phyloP scores from a whole-genome alignment of 2,113 vertebrate species.

The Alectura lathami region DNA sequence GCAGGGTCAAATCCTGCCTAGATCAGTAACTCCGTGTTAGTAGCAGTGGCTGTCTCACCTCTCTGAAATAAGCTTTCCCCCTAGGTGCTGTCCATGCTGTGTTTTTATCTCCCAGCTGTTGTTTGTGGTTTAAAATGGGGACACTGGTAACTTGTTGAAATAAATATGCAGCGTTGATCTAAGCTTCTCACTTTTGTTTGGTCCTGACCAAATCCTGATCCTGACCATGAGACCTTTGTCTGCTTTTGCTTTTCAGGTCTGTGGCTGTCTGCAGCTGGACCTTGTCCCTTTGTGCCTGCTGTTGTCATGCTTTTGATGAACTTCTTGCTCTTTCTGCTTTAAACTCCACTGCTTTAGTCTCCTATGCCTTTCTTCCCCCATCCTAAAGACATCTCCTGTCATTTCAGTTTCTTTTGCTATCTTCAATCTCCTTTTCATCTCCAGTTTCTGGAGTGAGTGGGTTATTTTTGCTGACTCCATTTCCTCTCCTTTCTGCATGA shows the following conservation, averaged over 20 bases:
- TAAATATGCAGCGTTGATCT: not conserved
- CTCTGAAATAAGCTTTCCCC: not conserved
- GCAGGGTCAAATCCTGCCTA: not conserved
- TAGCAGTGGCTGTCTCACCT: not conserved
- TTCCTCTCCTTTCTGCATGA: not conserved
- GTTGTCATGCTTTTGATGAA: not conserved
- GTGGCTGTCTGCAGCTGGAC: not conserved
- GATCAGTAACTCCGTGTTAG: not conserved
- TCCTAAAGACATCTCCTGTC: slow-evolving; percentile 23
- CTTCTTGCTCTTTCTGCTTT: slow-evolving; percentile 9
- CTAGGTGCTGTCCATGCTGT: not conserved
- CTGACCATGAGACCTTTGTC: not conserved
- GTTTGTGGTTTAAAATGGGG: not conserved
- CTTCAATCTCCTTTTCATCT: slow-evolving; percentile 33
- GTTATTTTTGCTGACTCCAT: slow-evolving; percentile 42
- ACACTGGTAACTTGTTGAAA: not conserved
- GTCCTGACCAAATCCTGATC: not conserved
- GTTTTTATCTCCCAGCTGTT: not conserved
- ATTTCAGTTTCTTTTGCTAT: slow-evolving; percentile 41
- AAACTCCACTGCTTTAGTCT: slow-evolving; percentile 2
- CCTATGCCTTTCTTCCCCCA: not conserved
- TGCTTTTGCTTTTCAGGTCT: slow-evolving; percentile 8
- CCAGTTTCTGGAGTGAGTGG: not conserved
- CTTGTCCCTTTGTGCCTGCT: not conserved
- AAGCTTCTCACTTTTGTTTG: not conserved